Percentiles rank a stretch among this genome's conserved stretches.
Evolutionary conservation across 2,888 invertebrate species (phyloP).

Genomic region (Alsophila aescularia): DNA sequence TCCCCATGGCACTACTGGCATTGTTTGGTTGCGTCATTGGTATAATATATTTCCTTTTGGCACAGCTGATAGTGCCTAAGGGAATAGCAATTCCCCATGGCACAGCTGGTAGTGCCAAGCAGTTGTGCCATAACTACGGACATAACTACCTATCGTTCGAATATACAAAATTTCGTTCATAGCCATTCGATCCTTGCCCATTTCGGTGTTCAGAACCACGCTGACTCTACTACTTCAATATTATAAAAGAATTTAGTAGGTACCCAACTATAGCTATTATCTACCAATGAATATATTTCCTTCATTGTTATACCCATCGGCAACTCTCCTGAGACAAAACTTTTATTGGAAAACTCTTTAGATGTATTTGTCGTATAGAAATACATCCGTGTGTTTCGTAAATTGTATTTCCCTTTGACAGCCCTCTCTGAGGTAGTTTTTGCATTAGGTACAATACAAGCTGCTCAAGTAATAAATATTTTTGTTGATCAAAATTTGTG

Average conservation of each 20-base stretch:
- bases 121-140: too few relatives aligned
- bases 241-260: background rate
- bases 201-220: too few relatives aligned
- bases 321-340: background rate
- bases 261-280: background rate
- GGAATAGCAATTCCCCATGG: too few relatives aligned
- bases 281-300: background rate
- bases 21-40: too few relatives aligned
- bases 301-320: slow-evolving; percentile 1
- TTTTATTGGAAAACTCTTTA: slow-evolving; percentile 5
- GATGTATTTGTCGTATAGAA: slow-evolving; percentile 8
- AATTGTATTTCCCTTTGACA: background rate
- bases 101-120: too few relatives aligned
- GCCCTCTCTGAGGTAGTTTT: background rate
- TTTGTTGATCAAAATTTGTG: background rate
- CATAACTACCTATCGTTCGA: too few relatives aligned
- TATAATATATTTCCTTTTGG: too few relatives aligned
- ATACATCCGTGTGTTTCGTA: background rate
- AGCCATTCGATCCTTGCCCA: too few relatives aligned
- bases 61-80: too few relatives aligned
- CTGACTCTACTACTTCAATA: too few relatives aligned
- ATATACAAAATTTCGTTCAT: too few relatives aligned
- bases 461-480: background rate
- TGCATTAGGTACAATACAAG: background rate
- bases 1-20: too few relatives aligned